phyloP scores from a whole-genome alignment of 2,113 vertebrate species.

The Helogale parvula region DNA sequence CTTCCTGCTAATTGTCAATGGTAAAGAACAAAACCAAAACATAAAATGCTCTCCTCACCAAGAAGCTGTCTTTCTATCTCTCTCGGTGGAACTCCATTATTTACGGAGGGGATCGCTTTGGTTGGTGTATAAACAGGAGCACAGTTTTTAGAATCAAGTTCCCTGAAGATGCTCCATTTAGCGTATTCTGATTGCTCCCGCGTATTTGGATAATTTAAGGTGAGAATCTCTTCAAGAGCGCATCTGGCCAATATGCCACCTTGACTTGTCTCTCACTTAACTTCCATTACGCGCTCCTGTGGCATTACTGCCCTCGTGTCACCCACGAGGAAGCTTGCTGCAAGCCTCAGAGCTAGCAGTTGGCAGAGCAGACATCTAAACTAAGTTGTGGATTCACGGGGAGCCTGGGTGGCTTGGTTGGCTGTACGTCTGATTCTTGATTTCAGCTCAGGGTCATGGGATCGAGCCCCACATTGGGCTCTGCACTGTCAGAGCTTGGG shows the following conservation, averaged over 20 bases:
- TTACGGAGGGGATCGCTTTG: not conserved
- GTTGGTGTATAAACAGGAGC: not conserved
- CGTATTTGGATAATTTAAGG: not conserved
- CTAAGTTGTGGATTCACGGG: not conserved
- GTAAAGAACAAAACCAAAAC: not conserved
- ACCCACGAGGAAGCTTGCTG: too few relatives aligned
- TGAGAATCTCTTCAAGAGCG: not conserved
- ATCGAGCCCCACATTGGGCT: too few relatives aligned
- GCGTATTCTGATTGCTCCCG: not conserved
- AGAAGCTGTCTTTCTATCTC: not conserved
- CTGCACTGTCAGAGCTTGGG: too few relatives aligned
- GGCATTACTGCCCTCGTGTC: not conserved
- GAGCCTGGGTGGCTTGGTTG: too few relatives aligned
- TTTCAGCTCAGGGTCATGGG: too few relatives aligned
- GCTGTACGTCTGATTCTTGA: too few relatives aligned
- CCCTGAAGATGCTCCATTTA: not conserved
- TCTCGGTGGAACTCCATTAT: not conserved
- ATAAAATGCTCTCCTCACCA: not conserved
- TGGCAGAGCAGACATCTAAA: not conserved
- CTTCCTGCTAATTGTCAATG: not conserved
- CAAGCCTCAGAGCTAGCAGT: not conserved
- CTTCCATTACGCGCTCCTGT: not conserved
- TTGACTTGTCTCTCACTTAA: not conserved
- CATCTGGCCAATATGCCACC: not conserved
- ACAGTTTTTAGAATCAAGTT: slow-evolving; percentile 15